Percentiles rank a stretch among this genome's conserved stretches.
Conservation (phyloP, 2,113 vertebrate species). For the Empidonax alnorum region DNA sequence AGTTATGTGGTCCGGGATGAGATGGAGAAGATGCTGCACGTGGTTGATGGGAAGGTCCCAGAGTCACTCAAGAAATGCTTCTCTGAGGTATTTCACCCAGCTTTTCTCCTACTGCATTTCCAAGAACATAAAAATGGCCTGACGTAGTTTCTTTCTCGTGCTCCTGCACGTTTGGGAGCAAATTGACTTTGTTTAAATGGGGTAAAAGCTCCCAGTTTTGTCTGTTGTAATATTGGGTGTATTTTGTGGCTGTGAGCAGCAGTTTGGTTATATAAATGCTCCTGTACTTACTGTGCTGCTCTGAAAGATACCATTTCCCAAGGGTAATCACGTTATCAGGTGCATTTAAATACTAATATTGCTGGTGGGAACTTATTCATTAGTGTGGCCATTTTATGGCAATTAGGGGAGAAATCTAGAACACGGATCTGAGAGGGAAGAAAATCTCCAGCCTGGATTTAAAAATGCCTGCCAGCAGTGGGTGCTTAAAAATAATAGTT, state of each 20-base stretch:
- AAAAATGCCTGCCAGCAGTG: not conserved
- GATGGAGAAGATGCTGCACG: constrained; percentile 91
- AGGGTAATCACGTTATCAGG: not conserved
- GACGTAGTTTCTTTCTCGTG: not conserved
- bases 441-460: not conserved
- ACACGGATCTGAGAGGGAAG: not conserved
- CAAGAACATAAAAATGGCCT: not conserved
- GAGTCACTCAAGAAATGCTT: constrained; percentile 92
- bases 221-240: not conserved
- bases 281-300: not conserved
- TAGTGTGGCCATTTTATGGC: not conserved
- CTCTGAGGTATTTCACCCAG: constrained; percentile 82
- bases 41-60: constrained; percentile 94
- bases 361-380: not conserved
- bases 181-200: not conserved
- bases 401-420: not conserved
- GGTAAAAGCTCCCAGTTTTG: not conserved
- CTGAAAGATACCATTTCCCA: not conserved
- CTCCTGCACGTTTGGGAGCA: not conserved
- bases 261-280: not conserved
- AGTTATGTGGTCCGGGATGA: constrained; percentile 92
- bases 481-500: not conserved
- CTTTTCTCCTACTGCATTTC: not conserved
- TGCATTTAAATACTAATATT: constrained; percentile 3
- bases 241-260: not conserved